phyloP scores from a whole-genome alignment of 2,888 invertebrate genomes.

The Protophormia terraenovae region DNA sequence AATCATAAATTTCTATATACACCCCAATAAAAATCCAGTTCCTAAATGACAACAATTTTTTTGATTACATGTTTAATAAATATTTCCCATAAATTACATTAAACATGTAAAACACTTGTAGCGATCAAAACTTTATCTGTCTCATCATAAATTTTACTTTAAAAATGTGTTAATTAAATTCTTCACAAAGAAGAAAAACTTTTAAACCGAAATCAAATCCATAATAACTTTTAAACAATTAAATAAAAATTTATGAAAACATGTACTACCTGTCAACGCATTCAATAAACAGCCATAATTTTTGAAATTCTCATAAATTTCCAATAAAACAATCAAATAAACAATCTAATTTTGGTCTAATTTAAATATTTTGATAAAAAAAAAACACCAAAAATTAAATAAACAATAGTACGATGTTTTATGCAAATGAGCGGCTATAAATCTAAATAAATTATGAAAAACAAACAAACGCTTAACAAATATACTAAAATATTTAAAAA shows the following conservation, averaged over 20 bases:
- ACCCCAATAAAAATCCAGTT: background rate
- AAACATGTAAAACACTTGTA: conserved; percentile 23
- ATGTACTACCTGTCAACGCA: conserved; percentile 53
- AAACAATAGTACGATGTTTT: conserved; percentile 48
- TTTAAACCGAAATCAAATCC: background rate
- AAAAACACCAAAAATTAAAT: background rate
- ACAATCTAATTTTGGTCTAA: conserved; percentile 8
- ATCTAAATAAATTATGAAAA: conserved; percentile 38
- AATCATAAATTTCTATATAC: too few species aligned
- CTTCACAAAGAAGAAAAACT: background rate
- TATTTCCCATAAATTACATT: background rate
- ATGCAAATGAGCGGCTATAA: conserved; percentile 55
- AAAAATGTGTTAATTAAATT: conserved; percentile 39
- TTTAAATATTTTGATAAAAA: conserved; percentile 21
- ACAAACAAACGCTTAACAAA: background rate
- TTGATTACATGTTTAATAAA: too few species aligned
- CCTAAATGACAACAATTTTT: too few species aligned
- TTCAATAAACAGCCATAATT: conserved; percentile 12
- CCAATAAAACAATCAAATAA: conserved; percentile 53
- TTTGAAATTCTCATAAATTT: conserved; percentile 33
- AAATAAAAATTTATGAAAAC: conserved; percentile 33
- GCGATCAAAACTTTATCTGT: background rate
- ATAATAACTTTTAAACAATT: conserved; percentile 48
- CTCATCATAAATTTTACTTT: conserved; percentile 1
- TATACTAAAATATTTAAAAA: background rate